Percentiles rank a stretch among this genome's conserved stretches.
These are phyloP conservation scores for Todiramphus saurophagus DNA, from an alignment of 2,113 vertebrate species.

Conservation along the genomic window DNA sequence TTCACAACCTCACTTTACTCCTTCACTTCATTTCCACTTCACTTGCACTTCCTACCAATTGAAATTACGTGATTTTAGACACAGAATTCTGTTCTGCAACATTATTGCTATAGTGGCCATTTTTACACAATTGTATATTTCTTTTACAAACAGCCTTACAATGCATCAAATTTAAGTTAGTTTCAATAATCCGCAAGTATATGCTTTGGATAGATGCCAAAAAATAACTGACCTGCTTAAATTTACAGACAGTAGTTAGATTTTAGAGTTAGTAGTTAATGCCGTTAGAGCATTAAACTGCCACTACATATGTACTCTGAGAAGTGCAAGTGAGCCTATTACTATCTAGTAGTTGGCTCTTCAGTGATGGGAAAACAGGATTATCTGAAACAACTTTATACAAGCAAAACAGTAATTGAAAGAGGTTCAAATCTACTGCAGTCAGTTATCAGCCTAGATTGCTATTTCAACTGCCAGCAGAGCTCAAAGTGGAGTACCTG, in stretches of 20 bases:
- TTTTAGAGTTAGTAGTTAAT: neutral
- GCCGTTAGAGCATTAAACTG: neutral
- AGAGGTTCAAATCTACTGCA: neutral
- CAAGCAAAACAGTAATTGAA: neutral
- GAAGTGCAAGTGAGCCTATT: neutral
- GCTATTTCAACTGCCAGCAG: neutral
- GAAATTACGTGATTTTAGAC: neutral
- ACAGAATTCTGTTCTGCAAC: neutral
- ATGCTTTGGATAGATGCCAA: neutral
- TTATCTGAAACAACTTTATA: conserved; percentile 9
- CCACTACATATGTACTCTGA: neutral
- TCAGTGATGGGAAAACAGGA: neutral
- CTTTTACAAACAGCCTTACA: neutral
- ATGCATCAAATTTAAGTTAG: neutral
- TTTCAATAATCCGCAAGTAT: neutral
- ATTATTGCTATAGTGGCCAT: neutral
- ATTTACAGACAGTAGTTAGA: neutral
- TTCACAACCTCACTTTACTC: neutral
- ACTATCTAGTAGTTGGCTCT: neutral
- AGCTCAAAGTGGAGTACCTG: neutral
- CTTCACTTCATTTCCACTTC: neutral
- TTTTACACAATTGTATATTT: neutral
- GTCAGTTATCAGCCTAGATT: conserved; percentile 6
- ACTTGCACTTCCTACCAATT: neutral
- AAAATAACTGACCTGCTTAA: neutral